These are phyloP conservation scores for Herminia tarsipennalis DNA, from an alignment of 2,888 invertebrate species.

Conservation along the genomic window DNA sequence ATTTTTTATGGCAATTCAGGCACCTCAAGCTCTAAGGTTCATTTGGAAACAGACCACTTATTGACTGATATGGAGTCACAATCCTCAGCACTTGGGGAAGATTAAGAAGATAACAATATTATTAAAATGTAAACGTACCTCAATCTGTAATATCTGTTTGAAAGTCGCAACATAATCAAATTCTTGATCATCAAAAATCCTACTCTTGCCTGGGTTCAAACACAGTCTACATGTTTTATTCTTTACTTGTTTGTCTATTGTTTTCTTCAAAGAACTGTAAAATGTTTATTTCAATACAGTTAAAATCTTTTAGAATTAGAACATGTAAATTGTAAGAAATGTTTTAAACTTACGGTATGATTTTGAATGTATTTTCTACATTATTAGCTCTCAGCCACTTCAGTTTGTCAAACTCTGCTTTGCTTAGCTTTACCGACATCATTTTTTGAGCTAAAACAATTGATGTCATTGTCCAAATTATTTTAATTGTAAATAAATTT, in stretches of 20 bases:
- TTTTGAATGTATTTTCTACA: conserved; percentile 22
- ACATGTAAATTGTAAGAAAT: no score
- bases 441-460: conserved; percentile 44
- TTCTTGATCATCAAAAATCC: conserved; percentile 35
- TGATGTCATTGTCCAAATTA: conserved; percentile 33
- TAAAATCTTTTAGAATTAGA: no score
- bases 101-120: not conserved
- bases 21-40: no score
- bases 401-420: conserved; percentile 45
- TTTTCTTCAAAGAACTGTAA: conserved; percentile 28
- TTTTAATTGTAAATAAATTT: not conserved
- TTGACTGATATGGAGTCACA: no score
- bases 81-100: no score
- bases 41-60: no score
- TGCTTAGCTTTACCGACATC: conserved; percentile 41
- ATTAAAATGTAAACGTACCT: conserved; percentile 33
- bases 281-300: not conserved
- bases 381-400: conserved; percentile 40
- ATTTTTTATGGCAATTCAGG: no score
- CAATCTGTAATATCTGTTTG: conserved; percentile 43
- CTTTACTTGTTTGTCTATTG: conserved; percentile 14
- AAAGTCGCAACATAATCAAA: conserved; percentile 35
- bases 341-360: conserved; percentile 22
- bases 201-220: conserved; percentile 39
- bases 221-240: conserved; percentile 47